Conservation (phyloP, 2,888 invertebrate species). For the Xylophagus ater region DNA sequence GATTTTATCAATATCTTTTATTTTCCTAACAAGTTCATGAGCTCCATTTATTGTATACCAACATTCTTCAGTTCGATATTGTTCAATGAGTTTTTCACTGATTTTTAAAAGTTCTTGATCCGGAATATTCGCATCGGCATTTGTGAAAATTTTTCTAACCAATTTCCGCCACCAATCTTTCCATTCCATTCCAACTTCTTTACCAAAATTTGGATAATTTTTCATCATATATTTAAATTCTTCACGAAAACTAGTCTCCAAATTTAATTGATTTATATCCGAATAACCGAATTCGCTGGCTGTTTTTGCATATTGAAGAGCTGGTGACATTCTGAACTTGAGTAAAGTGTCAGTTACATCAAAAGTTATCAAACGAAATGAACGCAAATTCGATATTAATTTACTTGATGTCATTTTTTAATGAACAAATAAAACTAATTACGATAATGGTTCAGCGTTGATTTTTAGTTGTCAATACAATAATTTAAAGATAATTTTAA, state of each 20-base stretch:
- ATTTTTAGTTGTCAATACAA: too few species aligned
- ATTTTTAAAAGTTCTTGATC: conserved; percentile 31
- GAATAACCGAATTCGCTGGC: conserved; percentile 51
- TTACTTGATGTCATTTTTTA: conserved; percentile 6
- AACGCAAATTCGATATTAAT: conserved; percentile 25
- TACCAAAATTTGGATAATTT: conserved; percentile 71
- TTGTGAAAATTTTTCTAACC: conserved; percentile 27
- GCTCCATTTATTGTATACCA: conserved; percentile 60
- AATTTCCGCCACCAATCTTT: conserved; percentile 67
- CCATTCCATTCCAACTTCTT: conserved; percentile 50
- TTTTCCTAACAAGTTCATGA: conserved; percentile 43
- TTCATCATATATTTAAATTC: conserved; percentile 51
- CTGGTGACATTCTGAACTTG: conserved; percentile 51
- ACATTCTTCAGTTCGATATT: conserved; percentile 57
- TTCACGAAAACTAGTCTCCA: conserved; percentile 47
- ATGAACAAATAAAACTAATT: not conserved
- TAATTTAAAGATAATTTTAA: too few species aligned
- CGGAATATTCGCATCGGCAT: conserved; percentile 22
- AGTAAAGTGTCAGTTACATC: conserved; percentile 85
- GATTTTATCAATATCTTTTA: conserved; percentile 34
- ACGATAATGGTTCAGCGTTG: too few species aligned
- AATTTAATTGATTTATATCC: conserved; percentile 22
- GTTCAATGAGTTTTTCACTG: conserved; percentile 48
- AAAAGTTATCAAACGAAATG: conserved; percentile 58
- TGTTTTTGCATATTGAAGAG: conserved; percentile 57